Evolutionary conservation across 1,140 invertebrate species (phyloP).

Genomic region (Harlomillsia oculata): DNA sequence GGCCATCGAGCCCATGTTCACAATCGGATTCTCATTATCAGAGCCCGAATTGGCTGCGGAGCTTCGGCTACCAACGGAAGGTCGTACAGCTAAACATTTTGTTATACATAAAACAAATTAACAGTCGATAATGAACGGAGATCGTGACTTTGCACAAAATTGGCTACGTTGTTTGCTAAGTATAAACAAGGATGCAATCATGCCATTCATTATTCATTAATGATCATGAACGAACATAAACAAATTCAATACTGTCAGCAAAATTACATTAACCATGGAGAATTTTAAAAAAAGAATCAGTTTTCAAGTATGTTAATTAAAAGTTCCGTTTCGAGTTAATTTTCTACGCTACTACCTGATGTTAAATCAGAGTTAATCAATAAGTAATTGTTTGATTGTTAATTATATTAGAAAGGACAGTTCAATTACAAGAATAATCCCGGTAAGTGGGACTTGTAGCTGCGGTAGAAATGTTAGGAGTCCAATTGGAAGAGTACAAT

Average conservation of each 20-base stretch:
- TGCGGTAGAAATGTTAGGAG: conserved; percentile 30
- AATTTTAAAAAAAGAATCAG: too few species aligned
- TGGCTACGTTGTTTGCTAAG: not conserved
- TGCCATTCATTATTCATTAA: not conserved
- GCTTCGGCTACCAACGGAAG: conserved; percentile 20
- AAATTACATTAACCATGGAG: too few species aligned
- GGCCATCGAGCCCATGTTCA: conserved; percentile 7
- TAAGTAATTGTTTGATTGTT: too few species aligned
- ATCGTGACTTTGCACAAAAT: not conserved
- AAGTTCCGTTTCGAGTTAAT: too few species aligned
- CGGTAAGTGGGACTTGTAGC: conserved; percentile 21
- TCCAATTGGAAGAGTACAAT: conserved; percentile 36
- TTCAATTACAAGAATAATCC: too few species aligned
- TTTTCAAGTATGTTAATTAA: too few species aligned
- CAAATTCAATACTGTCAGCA: too few species aligned
- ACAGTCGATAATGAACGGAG: not conserved
- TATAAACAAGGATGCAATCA: not conserved
- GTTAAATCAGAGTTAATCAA: too few species aligned
- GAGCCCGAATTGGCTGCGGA: conserved; percentile 32
- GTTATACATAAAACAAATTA: not conserved
- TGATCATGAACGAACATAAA: not conserved
- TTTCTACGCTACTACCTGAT: too few species aligned
- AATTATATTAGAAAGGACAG: too few species aligned
- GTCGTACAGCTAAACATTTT: conserved; percentile 27
- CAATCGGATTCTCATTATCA: conserved; percentile 34